Percentiles rank a stretch among this genome's conserved stretches.
phyloP scores from a whole-genome alignment of 35 echinoderm and acorn worm species.

The Apostichopus japonicus region DNA sequence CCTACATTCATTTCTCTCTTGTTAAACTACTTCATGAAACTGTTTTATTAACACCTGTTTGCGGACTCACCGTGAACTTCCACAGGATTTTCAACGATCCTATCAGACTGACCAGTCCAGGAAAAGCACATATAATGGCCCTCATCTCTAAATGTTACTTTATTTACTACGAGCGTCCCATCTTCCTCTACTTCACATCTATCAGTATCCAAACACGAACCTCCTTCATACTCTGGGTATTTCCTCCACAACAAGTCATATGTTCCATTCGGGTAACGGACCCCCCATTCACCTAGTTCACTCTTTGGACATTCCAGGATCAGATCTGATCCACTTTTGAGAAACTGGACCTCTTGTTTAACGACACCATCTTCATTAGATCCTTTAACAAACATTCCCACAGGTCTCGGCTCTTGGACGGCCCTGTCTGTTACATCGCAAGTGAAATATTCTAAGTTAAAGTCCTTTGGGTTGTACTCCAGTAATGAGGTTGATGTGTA shows the following conservation, averaged over 20 bases:
- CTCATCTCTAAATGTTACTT: background rate
- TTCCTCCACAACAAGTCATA: background rate
- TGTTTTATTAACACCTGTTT: no score
- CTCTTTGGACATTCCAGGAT: no score
- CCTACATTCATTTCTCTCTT: no score
- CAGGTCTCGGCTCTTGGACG: background rate
- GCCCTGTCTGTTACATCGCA: background rate
- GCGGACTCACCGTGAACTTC: background rate
- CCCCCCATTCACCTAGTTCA: background rate
- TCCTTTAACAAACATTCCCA: background rate
- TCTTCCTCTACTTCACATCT: background rate
- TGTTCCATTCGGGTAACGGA: background rate
- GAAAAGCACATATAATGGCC: background rate
- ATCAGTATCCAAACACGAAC: background rate
- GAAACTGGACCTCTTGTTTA: background rate
- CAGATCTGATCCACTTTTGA: background rate
- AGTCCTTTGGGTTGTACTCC: background rate
- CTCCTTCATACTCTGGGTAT: background rate
- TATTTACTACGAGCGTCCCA: background rate
- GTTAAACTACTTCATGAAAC: no score
- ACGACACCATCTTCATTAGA: background rate
- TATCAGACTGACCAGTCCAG: background rate
- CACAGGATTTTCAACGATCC: background rate
- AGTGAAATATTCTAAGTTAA: background rate
- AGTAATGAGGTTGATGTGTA: slow-evolving; percentile 4